These are phyloP conservation scores for Colletes latitarsis DNA, from an alignment of 1,140 invertebrate species.

Conservation along the genomic window DNA sequence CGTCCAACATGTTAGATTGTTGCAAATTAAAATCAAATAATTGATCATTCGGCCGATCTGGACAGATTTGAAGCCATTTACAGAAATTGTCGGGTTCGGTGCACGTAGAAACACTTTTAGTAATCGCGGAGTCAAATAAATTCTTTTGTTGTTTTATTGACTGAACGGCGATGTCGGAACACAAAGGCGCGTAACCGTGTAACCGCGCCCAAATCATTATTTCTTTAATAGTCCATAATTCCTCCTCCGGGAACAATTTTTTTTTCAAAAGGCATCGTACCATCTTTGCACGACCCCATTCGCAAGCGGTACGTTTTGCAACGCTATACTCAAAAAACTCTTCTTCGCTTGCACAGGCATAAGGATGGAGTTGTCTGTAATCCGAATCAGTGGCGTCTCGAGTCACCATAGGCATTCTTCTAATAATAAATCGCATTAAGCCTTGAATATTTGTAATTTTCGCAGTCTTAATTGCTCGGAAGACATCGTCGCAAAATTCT, in stretches of 20 bases:
- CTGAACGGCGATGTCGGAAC: neutral
- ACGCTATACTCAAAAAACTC: constrained; percentile 80
- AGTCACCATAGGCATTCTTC: constrained; percentile 74
- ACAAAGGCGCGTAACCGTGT: constrained; percentile 78
- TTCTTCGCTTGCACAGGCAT: constrained; percentile 76
- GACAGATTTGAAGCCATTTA: constrained; percentile 61
- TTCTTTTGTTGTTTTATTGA: constrained; percentile 39
- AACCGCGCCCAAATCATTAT: constrained; percentile 81
- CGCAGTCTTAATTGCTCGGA: constrained; percentile 51
- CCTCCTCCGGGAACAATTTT: constrained; percentile 64
- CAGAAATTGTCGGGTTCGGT: constrained; percentile 58
- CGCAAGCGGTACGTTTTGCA: constrained; percentile 81
- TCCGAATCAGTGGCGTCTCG: constrained; percentile 70
- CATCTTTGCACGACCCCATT: constrained; percentile 81
- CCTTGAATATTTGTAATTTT: constrained; percentile 56
- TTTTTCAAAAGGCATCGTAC: constrained; percentile 73
- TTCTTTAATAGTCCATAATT: constrained; percentile 80
- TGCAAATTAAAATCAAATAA: neutral
- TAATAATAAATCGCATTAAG: constrained; percentile 73
- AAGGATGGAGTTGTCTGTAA: constrained; percentile 80
- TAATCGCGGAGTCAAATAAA: constrained; percentile 28
- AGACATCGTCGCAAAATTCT: constrained; percentile 63
- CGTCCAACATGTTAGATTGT: neutral
- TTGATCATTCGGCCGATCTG: constrained; percentile 23
- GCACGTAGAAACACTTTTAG: constrained; percentile 31